These are phyloP conservation scores for Datnioides undecimradiatus DNA, from an alignment of 2,113 vertebrate species.

Conservation along the genomic window DNA sequence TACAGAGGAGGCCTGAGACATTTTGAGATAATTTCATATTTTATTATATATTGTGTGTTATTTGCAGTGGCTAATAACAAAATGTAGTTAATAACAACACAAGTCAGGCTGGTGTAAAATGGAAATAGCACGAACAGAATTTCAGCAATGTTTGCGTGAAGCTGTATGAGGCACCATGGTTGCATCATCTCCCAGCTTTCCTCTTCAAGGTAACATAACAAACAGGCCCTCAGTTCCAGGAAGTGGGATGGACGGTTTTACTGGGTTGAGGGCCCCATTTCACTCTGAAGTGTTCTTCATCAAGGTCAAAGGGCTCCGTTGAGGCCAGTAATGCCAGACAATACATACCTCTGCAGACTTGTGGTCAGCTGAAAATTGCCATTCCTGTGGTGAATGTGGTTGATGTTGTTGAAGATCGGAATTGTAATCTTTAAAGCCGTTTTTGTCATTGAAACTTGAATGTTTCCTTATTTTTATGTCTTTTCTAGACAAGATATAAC, in stretches of 20 bases:
- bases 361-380: background rate
- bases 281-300: conserved; percentile 12
- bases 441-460: background rate
- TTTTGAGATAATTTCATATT: background rate
- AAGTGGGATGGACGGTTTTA: conserved; percentile 22
- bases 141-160: background rate
- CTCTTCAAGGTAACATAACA: conserved; percentile 28
- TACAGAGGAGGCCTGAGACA: background rate
- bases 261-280: conserved; percentile 6
- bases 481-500: background rate
- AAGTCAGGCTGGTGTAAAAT: background rate
- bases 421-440: background rate
- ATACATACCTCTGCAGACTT: background rate
- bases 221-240: conserved; percentile 35
- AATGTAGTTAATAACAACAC: background rate
- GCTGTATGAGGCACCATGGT: background rate
- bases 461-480: background rate
- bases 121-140: background rate
- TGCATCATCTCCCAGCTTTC: conserved; percentile 4
- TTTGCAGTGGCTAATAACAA: background rate
- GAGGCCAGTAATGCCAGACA: conserved; percentile 15
- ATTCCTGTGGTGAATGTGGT: background rate
- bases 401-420: background rate
- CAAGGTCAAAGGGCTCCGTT: conserved; percentile 16
- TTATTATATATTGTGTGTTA: background rate